These are phyloP conservation scores for Telenomus remus DNA, from an alignment of 1,140 invertebrate genomes.

Conservation along the genomic window DNA sequence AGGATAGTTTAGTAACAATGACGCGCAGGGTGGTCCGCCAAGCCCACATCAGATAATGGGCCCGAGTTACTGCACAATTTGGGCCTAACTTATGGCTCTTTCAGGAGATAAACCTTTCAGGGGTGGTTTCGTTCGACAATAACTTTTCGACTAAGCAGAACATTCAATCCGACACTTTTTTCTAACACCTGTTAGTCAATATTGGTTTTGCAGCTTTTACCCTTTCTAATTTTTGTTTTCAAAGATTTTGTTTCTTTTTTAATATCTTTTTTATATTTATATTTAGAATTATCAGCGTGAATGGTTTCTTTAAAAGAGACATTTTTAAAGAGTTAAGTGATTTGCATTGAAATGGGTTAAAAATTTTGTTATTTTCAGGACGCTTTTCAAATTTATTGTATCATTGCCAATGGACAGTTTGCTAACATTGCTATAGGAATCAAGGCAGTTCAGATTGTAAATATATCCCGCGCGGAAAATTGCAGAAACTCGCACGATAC, in stretches of 20 bases:
- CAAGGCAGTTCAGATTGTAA: slow-evolving; percentile 57
- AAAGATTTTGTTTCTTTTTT: not conserved
- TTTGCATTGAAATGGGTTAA: too few species aligned
- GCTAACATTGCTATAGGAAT: slow-evolving; percentile 45
- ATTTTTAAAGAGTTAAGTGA: too few species aligned
- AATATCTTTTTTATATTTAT: not conserved
- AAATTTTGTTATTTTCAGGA: too few species aligned
- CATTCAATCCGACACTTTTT: slow-evolving; percentile 7
- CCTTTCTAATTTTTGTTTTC: not conserved
- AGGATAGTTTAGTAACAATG: slow-evolving; percentile 50
- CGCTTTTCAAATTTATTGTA: slow-evolving; percentile 9
- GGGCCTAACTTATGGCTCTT: slow-evolving; percentile 47
- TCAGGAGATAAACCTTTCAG: slow-evolving; percentile 26
- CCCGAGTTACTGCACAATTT: slow-evolving; percentile 56
- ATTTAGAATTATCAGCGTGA: not conserved
- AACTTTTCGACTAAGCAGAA: slow-evolving; percentile 9
- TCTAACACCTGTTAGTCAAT: too few species aligned
- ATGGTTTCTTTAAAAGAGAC: too few species aligned
- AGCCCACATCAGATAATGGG: slow-evolving; percentile 54
- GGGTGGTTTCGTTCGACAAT: slow-evolving; percentile 15
- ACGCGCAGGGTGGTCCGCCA: slow-evolving; percentile 49
- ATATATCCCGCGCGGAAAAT: slow-evolving; percentile 47
- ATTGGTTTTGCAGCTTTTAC: not conserved
- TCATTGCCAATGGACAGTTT: slow-evolving; percentile 36
- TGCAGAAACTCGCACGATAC: slow-evolving; percentile 55